These are phyloP conservation scores for Drosophila tristis DNA, from an alignment of 1,140 invertebrate genomes.

Conservation along the genomic window DNA sequence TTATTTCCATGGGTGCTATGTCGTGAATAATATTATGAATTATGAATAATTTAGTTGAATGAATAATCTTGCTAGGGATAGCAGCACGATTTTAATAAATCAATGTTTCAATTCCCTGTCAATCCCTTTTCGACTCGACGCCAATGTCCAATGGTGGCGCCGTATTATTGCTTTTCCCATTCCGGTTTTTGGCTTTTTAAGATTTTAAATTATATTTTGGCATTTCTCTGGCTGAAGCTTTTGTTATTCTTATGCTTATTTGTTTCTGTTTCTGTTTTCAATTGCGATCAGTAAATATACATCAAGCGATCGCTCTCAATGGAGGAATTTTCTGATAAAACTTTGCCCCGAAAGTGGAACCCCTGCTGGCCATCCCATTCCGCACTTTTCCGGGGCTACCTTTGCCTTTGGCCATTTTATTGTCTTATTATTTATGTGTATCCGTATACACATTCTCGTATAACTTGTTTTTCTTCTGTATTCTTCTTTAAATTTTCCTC, in stretches of 20 bases:
- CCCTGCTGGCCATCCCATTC: conserved; percentile 17
- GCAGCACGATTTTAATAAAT: not conserved
- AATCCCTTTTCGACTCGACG: conserved; percentile 30
- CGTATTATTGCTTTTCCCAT: conserved; percentile 37
- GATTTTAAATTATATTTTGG: conserved; percentile 69
- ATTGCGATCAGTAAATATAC: conserved; percentile 71
- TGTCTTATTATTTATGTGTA: conserved; percentile 52
- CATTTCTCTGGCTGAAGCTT: conserved; percentile 43
- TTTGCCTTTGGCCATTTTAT: conserved; percentile 56
- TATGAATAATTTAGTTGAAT: too few relatives aligned
- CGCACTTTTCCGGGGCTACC: conserved; percentile 50
- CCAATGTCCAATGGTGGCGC: conserved; percentile 39
- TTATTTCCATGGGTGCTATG: too few relatives aligned
- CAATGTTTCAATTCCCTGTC: conserved; percentile 10
- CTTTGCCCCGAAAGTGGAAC: conserved; percentile 37
- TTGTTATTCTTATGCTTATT: not conserved
- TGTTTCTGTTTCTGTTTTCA: conserved; percentile 62
- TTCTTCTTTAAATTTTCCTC: conserved; percentile 35
- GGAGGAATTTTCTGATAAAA: conserved; percentile 41
- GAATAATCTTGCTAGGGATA: too few relatives aligned
- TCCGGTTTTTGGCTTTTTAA: conserved; percentile 47
- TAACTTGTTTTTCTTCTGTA: conserved; percentile 41
- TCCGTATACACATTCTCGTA: conserved; percentile 21
- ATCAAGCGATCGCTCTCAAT: conserved; percentile 22
- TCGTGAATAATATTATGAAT: too few relatives aligned